phyloP scores from a whole-genome alignment of 2,113 vertebrate genomes.

The Sinocyclocheilus rhinocerous region DNA sequence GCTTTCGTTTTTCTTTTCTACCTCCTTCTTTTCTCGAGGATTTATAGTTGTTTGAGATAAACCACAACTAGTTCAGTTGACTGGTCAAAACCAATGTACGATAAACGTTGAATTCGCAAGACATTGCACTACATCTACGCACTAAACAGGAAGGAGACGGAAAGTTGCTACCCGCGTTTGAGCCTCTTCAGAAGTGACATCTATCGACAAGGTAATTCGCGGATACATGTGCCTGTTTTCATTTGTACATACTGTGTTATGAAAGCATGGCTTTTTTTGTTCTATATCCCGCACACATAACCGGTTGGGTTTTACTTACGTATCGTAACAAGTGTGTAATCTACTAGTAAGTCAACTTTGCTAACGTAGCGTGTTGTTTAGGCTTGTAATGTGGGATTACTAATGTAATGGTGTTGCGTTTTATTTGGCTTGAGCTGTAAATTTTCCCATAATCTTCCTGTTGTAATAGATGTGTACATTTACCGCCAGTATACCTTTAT shows the following conservation, averaged over 20 bases:
- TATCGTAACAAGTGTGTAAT: background rate
- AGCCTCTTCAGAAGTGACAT: background rate
- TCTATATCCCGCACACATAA: too few species aligned
- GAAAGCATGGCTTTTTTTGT: background rate
- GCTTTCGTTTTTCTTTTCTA: background rate
- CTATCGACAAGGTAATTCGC: slow-evolving; percentile 3
- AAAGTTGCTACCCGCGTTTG: background rate
- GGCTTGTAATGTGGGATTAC: background rate
- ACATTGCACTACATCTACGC: background rate
- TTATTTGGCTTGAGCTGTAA: background rate
- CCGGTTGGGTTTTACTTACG: background rate
- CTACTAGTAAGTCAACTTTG: background rate
- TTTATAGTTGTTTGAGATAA: background rate
- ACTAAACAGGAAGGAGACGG: background rate
- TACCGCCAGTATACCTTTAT: background rate
- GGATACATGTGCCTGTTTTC: background rate
- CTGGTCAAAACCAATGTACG: background rate
- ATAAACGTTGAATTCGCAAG: background rate
- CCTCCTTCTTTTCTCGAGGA: background rate
- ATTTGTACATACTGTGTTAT: background rate
- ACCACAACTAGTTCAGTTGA: background rate
- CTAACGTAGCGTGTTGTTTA: background rate
- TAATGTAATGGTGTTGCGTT: background rate
- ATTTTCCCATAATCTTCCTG: background rate
- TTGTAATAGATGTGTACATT: background rate